Base-by-base conservation (phyloP, 2,888 invertebrate genomes). In the Aphodius sticticus region DNA sequence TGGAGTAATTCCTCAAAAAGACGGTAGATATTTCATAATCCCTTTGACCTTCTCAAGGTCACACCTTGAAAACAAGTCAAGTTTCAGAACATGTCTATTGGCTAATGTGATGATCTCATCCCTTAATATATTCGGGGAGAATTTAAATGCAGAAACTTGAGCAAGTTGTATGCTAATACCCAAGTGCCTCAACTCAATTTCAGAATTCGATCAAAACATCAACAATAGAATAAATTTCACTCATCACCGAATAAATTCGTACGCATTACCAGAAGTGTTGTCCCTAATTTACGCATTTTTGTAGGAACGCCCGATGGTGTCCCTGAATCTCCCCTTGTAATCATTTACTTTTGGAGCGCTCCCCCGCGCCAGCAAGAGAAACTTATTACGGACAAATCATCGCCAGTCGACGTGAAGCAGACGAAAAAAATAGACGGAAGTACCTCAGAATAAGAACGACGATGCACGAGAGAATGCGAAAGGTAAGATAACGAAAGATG, bases 221-320 rank as follows among this genome's bases (percentile, higher is more conserved):
- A 53, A 53, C 53, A 53, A 53, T 53, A 53, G 53, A 53, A 53
- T 53, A 53, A 53, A 53, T 53, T 53, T 53, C 53, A 53, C 53
- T 53, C 53, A 53, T 53, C 53, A 12, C 53, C 9, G 12, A 53
- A 53, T 5, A 53, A 53, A 53, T 53, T 53, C 53, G 53, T 53
- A 9, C 53, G 53, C 53, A 53, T 53, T 12, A 1, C 53, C 12
- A 53, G 9, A 53, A 53, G 12, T 53, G 9, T 53, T 53, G 53
- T 53, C 53, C 53, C 53, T 53, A 53, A 53, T 53, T 53, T 53
- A 53, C 53, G 53, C 53, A 5, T 53, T 53, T 53, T 53, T 5
- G 53, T 53, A 53, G 53, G 9, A 2, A 5, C 53, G 2, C 53
- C 53, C 6, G 53, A 12, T 53, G 53, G 2, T 7, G 12, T 53